These are phyloP conservation scores for Caenorhabditis afra DNA, from an alignment of 2,888 invertebrate genomes.

Conservation along the genomic window DNA sequence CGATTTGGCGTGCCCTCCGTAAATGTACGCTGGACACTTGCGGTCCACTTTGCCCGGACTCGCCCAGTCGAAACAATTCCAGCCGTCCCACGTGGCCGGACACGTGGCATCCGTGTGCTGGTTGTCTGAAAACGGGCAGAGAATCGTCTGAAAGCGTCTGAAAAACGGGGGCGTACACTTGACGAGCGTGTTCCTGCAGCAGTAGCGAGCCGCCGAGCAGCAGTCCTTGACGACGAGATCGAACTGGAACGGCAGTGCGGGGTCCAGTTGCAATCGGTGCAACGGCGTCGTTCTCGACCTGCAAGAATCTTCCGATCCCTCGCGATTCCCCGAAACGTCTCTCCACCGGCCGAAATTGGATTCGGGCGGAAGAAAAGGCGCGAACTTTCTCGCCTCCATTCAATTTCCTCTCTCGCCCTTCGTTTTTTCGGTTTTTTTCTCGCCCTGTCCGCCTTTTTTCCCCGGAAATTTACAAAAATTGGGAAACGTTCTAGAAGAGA, in stretches of 20 bases:
- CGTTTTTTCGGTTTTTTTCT: conserved; percentile 20
- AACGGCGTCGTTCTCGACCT: conserved; percentile 60
- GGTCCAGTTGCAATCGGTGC: conserved; percentile 51
- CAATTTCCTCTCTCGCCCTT: conserved; percentile 38
- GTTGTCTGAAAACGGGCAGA: conserved; percentile 23
- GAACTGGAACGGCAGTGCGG: conserved; percentile 71
- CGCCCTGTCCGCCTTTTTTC: background rate
- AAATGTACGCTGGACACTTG: conserved; percentile 75
- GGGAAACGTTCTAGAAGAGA: background rate
- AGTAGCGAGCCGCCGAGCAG: conserved; percentile 73
- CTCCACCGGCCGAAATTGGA: no score
- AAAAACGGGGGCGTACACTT: conserved; percentile 12
- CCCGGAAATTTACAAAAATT: conserved; percentile 36
- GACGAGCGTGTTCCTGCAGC: conserved; percentile 70
- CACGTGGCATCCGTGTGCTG: conserved; percentile 56
- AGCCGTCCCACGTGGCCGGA: conserved; percentile 80
- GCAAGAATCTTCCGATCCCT: conserved; percentile 33
- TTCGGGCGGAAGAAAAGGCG: conserved; percentile 11
- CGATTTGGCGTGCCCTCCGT: conserved; percentile 52
- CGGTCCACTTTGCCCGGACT: conserved; percentile 57
- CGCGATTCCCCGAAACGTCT: background rate
- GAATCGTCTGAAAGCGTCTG: background rate
- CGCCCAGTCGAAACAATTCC: conserved; percentile 76
- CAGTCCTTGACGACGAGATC: conserved; percentile 68
- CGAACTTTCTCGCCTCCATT: conserved; percentile 34